Evolutionary conservation across 2,888 invertebrate species (phyloP).

Genomic region (Drosophila nr. fundita): DNA sequence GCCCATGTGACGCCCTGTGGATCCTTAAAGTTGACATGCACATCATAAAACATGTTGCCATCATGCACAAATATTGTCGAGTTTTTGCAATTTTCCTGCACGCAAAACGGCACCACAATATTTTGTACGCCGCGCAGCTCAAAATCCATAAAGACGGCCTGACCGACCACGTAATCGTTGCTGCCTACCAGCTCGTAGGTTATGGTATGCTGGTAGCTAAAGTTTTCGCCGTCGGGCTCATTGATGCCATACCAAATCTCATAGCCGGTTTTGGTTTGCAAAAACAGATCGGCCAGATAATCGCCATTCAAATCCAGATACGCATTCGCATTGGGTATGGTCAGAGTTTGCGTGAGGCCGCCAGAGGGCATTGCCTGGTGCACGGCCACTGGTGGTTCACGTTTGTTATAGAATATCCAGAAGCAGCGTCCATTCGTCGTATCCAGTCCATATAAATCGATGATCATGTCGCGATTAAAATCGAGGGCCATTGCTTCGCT

Average conservation of each 20-base stretch:
- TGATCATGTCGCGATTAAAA: slow-evolving; percentile 95
- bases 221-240: slow-evolving; percentile 85
- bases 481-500: slow-evolving; percentile 94
- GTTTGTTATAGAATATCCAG: slow-evolving; percentile 90
- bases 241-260: slow-evolving; percentile 91
- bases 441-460: slow-evolving; percentile 94
- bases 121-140: slow-evolving; percentile 93
- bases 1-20: slow-evolving; percentile 88
- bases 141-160: slow-evolving; percentile 94
- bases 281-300: slow-evolving; percentile 92
- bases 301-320: slow-evolving; percentile 95
- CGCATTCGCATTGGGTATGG: slow-evolving; percentile 94
- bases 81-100: slow-evolving; percentile 88
- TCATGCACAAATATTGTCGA: slow-evolving; percentile 88
- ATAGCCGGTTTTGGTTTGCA: slow-evolving; percentile 90
- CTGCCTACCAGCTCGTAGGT: slow-evolving; percentile 87
- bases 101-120: slow-evolving; percentile 93
- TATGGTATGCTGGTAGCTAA: slow-evolving; percentile 86
- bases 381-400: slow-evolving; percentile 63
- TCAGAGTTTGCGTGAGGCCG: slow-evolving; percentile 77
- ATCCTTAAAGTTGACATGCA: slow-evolving; percentile 91
- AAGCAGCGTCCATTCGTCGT: slow-evolving; percentile 86
- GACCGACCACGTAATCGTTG: slow-evolving; percentile 88
- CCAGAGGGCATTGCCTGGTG: slow-evolving; percentile 75
- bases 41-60: slow-evolving; percentile 88